These are phyloP conservation scores for Chironomus tepperi DNA, from an alignment of 1,140 invertebrate species.

Conservation along the genomic window DNA sequence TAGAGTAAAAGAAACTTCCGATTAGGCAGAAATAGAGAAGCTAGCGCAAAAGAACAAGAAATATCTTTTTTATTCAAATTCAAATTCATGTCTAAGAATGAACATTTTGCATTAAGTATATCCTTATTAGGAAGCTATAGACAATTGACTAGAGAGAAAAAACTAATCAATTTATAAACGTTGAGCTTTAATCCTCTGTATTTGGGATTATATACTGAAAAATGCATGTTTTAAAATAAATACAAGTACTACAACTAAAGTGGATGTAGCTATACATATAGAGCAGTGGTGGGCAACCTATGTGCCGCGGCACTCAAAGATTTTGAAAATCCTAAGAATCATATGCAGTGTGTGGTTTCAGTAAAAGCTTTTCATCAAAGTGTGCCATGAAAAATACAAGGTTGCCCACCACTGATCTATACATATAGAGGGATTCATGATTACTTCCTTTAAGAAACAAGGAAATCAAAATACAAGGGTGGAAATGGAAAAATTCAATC, in stretches of 20 bases:
- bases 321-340: too few relatives aligned
- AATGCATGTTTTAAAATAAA: neutral
- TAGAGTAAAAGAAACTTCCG: too few relatives aligned
- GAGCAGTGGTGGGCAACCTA: too few relatives aligned
- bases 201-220: neutral
- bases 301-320: too few relatives aligned
- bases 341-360: too few relatives aligned
- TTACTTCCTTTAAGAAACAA: too few relatives aligned
- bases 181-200: neutral
- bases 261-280: too few relatives aligned
- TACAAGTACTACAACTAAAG: too few relatives aligned
- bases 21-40: neutral
- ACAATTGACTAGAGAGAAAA: neutral
- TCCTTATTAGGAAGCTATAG: neutral
- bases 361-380: too few relatives aligned
- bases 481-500: neutral
- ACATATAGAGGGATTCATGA: too few relatives aligned
- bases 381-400: too few relatives aligned
- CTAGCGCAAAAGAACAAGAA: neutral
- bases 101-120: neutral
- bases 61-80: slow-evolving; percentile 3
- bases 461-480: neutral
- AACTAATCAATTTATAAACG: slow-evolving; percentile 2
- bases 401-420: too few relatives aligned
- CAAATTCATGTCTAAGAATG: slow-evolving; percentile 2